phyloP scores from a whole-genome alignment of 2,113 vertebrate genomes.

The Toxotes jaculatrix region DNA sequence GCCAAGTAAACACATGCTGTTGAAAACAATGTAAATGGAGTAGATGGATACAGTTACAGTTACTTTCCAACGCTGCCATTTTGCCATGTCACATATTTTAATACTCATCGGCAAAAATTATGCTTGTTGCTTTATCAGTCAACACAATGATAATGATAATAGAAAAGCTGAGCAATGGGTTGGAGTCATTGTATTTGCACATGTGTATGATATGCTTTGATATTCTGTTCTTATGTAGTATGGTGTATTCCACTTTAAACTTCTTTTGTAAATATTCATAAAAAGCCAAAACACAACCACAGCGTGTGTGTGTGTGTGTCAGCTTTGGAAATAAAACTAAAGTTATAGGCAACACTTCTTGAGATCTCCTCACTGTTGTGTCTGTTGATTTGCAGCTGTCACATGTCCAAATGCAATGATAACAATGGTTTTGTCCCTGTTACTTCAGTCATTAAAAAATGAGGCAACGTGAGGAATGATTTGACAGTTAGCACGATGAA shows the following conservation, averaged over 20 bases:
- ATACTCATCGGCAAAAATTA: background rate
- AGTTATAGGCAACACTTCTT: conserved; percentile 1
- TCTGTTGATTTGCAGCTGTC: background rate
- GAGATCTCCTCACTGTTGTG: conserved; percentile 2
- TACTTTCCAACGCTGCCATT: background rate
- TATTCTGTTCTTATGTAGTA: background rate
- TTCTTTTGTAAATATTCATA: background rate
- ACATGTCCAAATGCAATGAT: conserved; percentile 16
- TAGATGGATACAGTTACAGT: background rate
- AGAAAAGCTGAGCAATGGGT: background rate
- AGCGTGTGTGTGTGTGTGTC: background rate
- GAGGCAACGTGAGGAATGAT: conserved; percentile 33
- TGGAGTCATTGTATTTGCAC: background rate
- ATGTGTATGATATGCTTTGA: background rate
- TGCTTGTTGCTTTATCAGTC: background rate
- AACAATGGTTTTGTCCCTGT: background rate
- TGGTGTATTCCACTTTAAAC: background rate
- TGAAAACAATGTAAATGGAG: background rate
- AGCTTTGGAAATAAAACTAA: conserved; percentile 1
- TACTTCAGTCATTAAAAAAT: conserved; percentile 3
- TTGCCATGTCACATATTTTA: background rate
- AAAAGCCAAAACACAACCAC: conserved; percentile 5
- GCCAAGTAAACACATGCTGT: background rate
- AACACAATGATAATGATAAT: conserved; percentile 1
- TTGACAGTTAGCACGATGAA: conserved; percentile 44